phyloP scores from a whole-genome alignment of 2,888 invertebrate genomes.

The Leptopilina syphax region DNA sequence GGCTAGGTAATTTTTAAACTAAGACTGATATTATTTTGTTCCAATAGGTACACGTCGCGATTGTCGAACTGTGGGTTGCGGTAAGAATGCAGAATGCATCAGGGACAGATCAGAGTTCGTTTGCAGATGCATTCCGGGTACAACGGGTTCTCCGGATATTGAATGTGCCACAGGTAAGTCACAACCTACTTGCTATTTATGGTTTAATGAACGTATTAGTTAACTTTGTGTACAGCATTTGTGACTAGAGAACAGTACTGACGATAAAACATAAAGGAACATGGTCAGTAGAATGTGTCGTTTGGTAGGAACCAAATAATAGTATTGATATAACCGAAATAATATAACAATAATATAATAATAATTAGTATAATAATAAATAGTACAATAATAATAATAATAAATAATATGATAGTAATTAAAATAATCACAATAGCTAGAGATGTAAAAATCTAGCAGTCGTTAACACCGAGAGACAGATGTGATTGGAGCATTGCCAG shows the following conservation, averaged over 20 bases:
- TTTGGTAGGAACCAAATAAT: conserved; percentile 56
- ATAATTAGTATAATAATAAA: conserved; percentile 50
- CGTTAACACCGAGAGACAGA: conserved; percentile 76
- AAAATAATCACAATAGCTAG: conserved; percentile 63
- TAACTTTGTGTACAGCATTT: conserved; percentile 74
- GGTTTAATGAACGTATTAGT: conserved; percentile 65
- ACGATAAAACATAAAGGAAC: conserved; percentile 57
- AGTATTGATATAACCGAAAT: conserved; percentile 61
- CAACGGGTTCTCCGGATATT: conserved; percentile 84
- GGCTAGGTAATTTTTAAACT: not conserved
- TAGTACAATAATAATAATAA: too few species aligned
- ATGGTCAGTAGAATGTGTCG: conserved; percentile 73
- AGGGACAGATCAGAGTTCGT: conserved; percentile 90
- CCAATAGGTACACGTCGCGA: conserved; percentile 78
- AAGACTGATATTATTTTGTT: not conserved
- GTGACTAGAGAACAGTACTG: conserved; percentile 73
- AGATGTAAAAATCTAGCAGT: conserved; percentile 69
- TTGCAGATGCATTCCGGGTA: conserved; percentile 88
- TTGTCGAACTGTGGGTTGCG: conserved; percentile 91
- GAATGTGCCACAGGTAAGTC: conserved; percentile 84
- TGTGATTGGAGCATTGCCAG: conserved; percentile 73
- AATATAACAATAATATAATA: conserved; percentile 34
- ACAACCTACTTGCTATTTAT: conserved; percentile 64
- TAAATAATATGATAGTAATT: too few species aligned
- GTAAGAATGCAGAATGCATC: conserved; percentile 91